Evolutionary conservation across 2,888 invertebrate genomes (phyloP), one percentile per base, ranked within the genome.

Genomic region (Galeruca laticollis): DNA sequence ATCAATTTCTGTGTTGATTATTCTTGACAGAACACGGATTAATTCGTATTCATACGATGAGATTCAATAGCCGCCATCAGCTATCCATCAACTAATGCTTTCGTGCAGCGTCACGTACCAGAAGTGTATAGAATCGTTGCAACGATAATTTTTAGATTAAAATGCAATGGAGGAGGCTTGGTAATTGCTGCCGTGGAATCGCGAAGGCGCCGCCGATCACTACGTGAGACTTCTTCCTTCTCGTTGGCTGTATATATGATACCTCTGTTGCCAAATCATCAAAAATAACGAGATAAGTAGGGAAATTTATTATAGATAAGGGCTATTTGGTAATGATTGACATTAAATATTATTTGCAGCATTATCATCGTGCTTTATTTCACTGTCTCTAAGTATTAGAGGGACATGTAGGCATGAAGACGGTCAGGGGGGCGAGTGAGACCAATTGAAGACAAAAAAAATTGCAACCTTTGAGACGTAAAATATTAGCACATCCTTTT

Each of bases 191-290:
- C 47, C 65, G 75, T 74, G 73, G 75, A 76, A 76, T 76, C 76
- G 77, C 73, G 70, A 72, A 78, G 77, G 78, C 78, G 78, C 78
- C 78, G 76, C 76, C 76, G 75, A 68, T 73, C 75, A 69, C 74
- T 78, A 78, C 78, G 78, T 77, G 77, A 76, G 72, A 70, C 69
- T 70, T 62, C 71, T 70, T 62, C 59, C 51, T 67, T 73, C 63
- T 64, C 71, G 74, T 74, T 74, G 73, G 72, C 73, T 57, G 72
- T 69, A 65, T 74, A n/a, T n/a, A 72, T 74, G 71, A 72, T 71
- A 9, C 26, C 59, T 4, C 1, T 10, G 64, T 68, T 71, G 71
- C 68, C 71, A n/a, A 18, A 68, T 59, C 4, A 26, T 40, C 5
- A 1, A 31, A 33, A 26, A 49, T 3, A 20, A 2, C 11, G 13